Conservation (phyloP, 1,140 invertebrate species). For the Dinothrombium tinctorium region DNA sequence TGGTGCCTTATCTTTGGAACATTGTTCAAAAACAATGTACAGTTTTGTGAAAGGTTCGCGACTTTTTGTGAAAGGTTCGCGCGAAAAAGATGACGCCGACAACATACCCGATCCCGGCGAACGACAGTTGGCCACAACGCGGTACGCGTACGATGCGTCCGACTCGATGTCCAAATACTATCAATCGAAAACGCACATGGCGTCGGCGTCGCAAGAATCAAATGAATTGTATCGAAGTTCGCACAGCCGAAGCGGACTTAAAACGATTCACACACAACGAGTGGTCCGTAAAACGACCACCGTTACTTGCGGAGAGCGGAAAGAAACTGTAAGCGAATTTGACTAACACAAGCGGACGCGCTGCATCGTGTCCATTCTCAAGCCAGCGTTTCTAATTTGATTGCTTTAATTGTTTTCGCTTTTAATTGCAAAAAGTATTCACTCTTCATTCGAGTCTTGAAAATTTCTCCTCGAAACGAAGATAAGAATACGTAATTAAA, state of each 20-base stretch:
- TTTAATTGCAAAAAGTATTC: too few relatives aligned
- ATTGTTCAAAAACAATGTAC: constrained; percentile 6
- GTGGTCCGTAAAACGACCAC: constrained; percentile 74
- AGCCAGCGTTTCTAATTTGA: too few relatives aligned
- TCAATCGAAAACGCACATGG: constrained; percentile 15
- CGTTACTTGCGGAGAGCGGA: constrained; percentile 49
- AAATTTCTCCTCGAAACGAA: too few relatives aligned
- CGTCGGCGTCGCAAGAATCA: constrained; percentile 17
- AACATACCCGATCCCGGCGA: constrained; percentile 20
- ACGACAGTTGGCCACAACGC: constrained; percentile 5
- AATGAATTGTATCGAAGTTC: constrained; percentile 31
- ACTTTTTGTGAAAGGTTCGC: constrained; percentile 51
- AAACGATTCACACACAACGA: constrained; percentile 51
- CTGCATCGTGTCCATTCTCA: too few relatives aligned
- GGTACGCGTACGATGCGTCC: constrained; percentile 2
- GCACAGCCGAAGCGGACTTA: constrained; percentile 32
- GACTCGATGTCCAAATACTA: constrained; percentile 1
- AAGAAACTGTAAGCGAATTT: constrained; percentile 10
- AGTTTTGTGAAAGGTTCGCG: constrained; percentile 20
- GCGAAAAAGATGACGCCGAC: constrained; percentile 34
- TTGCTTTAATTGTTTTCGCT: too few relatives aligned
- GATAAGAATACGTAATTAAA: too few relatives aligned
- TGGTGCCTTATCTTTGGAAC: not conserved
- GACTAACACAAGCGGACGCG: not conserved
- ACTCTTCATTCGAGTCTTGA: too few relatives aligned